Percentiles rank a stretch among this genome's conserved stretches.
Evolutionary conservation across 2,797 vertebrate genomes (phyloP).

Genomic region (Pachyuromys duprasi): DNA sequence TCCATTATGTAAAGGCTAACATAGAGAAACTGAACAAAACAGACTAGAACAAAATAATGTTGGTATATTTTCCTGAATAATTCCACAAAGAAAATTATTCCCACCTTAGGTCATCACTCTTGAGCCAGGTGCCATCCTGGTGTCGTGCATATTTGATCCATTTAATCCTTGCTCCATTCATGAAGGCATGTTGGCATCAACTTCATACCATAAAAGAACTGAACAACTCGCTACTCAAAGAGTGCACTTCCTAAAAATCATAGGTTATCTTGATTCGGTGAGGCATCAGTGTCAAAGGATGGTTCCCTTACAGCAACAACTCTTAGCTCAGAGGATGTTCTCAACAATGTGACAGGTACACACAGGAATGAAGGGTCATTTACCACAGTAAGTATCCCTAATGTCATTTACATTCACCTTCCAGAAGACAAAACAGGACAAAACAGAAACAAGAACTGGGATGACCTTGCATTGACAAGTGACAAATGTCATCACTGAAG

Average conservation of each 20-base stretch:
- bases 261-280: neutral
- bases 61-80: neutral
- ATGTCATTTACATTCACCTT: conserved; percentile 36
- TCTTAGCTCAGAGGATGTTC: conserved; percentile 39
- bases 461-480: neutral
- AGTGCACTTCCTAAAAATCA: neutral
- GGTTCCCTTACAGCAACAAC: neutral
- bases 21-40: conserved; percentile 13
- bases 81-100: neutral
- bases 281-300: neutral
- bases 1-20: neutral
- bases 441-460: neutral
- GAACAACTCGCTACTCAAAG: too few relatives aligned
- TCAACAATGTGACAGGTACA: neutral
- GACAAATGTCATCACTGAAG: conserved; percentile 2
- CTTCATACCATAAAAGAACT: neutral
- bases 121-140: neutral
- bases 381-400: neutral
- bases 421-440: neutral
- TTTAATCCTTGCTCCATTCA: neutral
- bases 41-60: conserved; percentile 12
- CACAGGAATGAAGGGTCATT: conserved; percentile 7
- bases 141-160: neutral
- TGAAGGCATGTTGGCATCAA: neutral
- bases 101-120: neutral